Evolutionary conservation across 2,888 invertebrate species (phyloP).

Genomic region (Caenorhabditis virilis): DNA sequence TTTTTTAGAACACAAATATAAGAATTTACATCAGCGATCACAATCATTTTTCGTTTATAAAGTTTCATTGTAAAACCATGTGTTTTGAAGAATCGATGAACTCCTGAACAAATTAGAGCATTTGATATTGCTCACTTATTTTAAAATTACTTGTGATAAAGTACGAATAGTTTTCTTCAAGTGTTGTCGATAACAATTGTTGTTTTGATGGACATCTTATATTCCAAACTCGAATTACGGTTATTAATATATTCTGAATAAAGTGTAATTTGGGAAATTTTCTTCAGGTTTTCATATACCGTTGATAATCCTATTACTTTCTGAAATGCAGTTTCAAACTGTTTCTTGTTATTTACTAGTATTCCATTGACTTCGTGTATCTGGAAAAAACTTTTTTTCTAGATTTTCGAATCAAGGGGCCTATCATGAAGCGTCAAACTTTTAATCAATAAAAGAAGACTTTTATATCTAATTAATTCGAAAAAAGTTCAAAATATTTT

Average conservation of each 20-base stretch:
- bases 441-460: no score
- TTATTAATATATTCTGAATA: not conserved
- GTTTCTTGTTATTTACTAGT: not conserved
- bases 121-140: not conserved
- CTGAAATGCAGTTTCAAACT: not conserved
- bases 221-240: not conserved
- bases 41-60: not conserved
- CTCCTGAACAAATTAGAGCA: not conserved
- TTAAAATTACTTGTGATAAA: not conserved
- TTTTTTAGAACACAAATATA: not conserved
- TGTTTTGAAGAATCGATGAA: not conserved
- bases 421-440: no score
- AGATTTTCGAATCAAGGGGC: no score
- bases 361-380: not conserved
- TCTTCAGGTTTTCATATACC: no score
- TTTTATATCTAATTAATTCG: no score
- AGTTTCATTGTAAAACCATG: not conserved
- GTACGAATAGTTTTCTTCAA: not conserved
- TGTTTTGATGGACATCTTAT: not conserved
- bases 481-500: no score
- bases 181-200: not conserved
- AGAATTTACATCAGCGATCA: not conserved
- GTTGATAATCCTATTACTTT: no score
- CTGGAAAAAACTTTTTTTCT: no score
- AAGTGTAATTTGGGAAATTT: no score